phyloP scores from a whole-genome alignment of 2,113 vertebrate genomes.

The Noturus placidus region DNA sequence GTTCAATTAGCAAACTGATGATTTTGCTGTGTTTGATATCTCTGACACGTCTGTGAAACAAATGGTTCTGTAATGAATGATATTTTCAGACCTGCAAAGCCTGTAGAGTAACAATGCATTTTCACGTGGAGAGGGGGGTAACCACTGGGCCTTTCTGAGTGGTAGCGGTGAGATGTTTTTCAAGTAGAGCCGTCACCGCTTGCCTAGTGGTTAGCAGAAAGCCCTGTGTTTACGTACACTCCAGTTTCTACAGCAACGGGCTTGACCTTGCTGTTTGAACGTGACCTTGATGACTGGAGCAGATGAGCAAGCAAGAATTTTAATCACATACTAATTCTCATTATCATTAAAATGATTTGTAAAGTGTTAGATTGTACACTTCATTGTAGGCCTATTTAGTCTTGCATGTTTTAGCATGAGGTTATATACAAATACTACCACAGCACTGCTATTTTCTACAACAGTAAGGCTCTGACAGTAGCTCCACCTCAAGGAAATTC shows the following conservation, averaged over 20 bases:
- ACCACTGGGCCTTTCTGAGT: not conserved
- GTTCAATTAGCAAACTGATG: not conserved
- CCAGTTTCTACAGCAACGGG: not conserved
- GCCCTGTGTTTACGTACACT: not conserved
- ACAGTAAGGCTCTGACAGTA: no score
- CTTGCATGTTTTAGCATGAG: no score
- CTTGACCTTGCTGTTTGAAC: not conserved
- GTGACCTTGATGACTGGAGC: not conserved
- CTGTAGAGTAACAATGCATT: not conserved
- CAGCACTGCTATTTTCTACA: no score
- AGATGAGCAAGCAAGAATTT: not conserved
- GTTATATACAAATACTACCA: no score
- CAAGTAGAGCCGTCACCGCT: no score
- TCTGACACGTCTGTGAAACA: not conserved
- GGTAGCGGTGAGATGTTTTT: not conserved
- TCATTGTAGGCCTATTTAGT: not conserved
- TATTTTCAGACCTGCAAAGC: not conserved
- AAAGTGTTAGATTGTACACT: not conserved
- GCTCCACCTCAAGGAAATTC: no score
- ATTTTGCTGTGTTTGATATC: not conserved
- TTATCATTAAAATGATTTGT: not conserved
- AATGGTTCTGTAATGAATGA: not conserved
- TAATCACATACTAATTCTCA: not conserved
- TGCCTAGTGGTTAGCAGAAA: not conserved
- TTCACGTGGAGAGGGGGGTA: not conserved